These are phyloP conservation scores for Meandrina meandrites DNA, from an alignment of 92 coral and sea anemone genomes.

Conservation along the genomic window DNA sequence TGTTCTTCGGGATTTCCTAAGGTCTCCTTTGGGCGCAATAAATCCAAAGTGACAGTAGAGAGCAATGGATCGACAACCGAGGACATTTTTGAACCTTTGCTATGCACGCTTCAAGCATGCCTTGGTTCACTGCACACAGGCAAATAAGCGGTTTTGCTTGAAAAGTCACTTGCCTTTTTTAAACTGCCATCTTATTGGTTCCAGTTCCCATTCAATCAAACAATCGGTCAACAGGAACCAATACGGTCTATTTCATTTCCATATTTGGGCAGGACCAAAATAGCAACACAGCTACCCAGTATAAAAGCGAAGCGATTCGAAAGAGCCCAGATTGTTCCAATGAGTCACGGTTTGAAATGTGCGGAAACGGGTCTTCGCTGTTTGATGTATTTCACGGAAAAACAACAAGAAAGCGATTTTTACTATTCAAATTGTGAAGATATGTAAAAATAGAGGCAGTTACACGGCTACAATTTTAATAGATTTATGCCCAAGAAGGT, in stretches of 20 bases:
- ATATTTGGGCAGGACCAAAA: constrained; percentile 91
- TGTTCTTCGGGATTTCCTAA: constrained; percentile 92
- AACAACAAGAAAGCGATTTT: background rate
- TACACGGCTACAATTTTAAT: background rate
- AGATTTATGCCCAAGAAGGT: background rate
- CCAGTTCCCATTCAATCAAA: constrained; percentile 70
- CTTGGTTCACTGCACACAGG: constrained; percentile 82
- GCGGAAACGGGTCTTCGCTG: background rate
- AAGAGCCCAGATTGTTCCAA: background rate
- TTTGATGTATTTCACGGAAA: background rate
- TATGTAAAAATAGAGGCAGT: background rate
- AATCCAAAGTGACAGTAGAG: constrained; percentile 93
- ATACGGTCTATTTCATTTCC: constrained; percentile 83
- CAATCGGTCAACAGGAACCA: constrained; percentile 74
- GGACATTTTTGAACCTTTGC: constrained; percentile 64
- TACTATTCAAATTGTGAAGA: background rate
- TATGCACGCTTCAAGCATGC: constrained; percentile 71
- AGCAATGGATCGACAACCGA: constrained; percentile 95
- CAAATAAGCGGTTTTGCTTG: constrained; percentile 64
- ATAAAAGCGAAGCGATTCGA: background rate
- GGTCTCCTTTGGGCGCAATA: constrained; percentile 87
- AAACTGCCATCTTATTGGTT: constrained; percentile 80
- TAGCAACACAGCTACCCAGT: constrained; percentile 67
- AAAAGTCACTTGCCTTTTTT: constrained; percentile 79
- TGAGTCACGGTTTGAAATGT: background rate